Evolutionary conservation across 2,888 invertebrate genomes (phyloP).

Genomic region (Lamproptera curius): DNA sequence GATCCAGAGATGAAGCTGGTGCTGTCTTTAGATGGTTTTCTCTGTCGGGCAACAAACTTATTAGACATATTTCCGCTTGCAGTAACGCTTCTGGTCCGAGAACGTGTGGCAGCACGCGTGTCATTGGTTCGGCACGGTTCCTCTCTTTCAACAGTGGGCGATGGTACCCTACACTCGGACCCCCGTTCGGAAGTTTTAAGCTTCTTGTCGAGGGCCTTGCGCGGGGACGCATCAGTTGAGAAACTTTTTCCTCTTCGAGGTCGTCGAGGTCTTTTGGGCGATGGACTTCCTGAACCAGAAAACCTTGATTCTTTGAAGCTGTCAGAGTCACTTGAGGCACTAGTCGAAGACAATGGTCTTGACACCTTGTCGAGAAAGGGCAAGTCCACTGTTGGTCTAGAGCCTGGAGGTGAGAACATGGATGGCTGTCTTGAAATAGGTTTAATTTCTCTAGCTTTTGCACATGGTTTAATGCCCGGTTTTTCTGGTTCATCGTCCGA

Average conservation of each 20-base stretch:
- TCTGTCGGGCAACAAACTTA: conserved; percentile 75
- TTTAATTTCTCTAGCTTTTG: conserved; percentile 66
- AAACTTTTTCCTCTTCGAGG: conserved; percentile 59
- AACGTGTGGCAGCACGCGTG: conserved; percentile 75
- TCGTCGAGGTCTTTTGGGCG: conserved; percentile 63
- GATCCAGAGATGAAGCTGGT: conserved; percentile 46
- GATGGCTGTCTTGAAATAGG: conserved; percentile 52
- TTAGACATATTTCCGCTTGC: conserved; percentile 82
- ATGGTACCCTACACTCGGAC: conserved; percentile 84
- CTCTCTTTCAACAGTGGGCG: conserved; percentile 87
- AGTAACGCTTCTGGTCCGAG: conserved; percentile 83
- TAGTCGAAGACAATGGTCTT: conserved; percentile 81
- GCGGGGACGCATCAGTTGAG: conserved; percentile 60
- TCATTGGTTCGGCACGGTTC: conserved; percentile 78
- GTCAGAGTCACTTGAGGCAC: conserved; percentile 80
- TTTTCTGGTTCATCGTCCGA: conserved; percentile 79
- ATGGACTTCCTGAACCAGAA: conserved; percentile 60
- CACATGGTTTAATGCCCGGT: conserved; percentile 55
- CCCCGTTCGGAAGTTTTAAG: conserved; percentile 90
- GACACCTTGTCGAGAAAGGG: conserved; percentile 89
- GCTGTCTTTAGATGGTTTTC: conserved; percentile 70
- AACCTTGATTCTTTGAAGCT: conserved; percentile 60
- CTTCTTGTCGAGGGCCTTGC: conserved; percentile 88
- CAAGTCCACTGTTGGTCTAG: conserved; percentile 81
- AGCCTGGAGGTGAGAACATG: conserved; percentile 65